These are phyloP conservation scores for Crotalus horridus DNA, from an alignment of 2,113 vertebrate species.

Conservation along the genomic window DNA sequence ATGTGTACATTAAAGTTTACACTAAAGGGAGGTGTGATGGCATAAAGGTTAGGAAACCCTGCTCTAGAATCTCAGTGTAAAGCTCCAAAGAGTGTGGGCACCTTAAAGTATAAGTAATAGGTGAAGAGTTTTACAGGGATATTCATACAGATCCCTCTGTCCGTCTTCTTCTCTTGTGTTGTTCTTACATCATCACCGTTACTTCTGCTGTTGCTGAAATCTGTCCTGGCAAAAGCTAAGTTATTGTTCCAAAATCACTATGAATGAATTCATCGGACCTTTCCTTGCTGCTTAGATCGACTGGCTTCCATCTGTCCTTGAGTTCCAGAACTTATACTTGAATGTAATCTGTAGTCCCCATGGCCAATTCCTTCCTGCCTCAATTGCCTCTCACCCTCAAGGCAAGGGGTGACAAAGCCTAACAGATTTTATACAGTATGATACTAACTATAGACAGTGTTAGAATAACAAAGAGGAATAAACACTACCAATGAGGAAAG, in stretches of 20 bases:
- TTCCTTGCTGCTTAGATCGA: neutral
- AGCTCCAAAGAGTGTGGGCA: neutral
- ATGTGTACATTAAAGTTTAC: neutral
- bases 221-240: neutral
- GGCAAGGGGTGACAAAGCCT: neutral
- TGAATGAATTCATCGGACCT: neutral
- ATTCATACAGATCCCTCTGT: neutral
- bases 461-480: neutral
- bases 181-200: neutral
- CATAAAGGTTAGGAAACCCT: neutral
- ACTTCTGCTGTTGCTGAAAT: neutral
- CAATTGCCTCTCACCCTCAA: neutral
- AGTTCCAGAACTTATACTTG: neutral
- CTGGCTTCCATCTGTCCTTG: neutral
- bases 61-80: neutral
- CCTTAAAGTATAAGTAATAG: neutral
- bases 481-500: neutral
- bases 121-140: neutral
- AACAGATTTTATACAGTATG: neutral
- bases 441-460: neutral
- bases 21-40: neutral
- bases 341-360: neutral
- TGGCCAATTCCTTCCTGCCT: neutral
- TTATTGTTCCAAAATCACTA: neutral
- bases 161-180: neutral